Evolutionary conservation across 2,888 invertebrate species (phyloP).

Genomic region (Buathra laborator): DNA sequence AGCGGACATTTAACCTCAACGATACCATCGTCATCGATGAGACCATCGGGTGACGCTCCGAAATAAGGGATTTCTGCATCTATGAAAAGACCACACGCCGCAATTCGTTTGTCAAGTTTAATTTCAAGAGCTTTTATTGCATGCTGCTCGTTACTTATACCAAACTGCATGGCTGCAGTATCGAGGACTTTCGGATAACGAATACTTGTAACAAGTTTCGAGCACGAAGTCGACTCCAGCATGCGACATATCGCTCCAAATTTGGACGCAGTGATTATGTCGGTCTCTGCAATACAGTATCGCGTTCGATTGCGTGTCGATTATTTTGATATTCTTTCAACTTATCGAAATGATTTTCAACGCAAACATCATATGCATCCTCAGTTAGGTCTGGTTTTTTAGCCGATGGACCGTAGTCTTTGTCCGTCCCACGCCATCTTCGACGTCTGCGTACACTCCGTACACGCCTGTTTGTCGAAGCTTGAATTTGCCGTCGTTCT

Average conservation of each 20-base stretch:
- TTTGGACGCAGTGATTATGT: constrained; percentile 66
- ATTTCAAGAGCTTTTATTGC: constrained; percentile 51
- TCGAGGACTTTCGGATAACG: constrained; percentile 59
- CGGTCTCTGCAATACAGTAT: constrained; percentile 36
- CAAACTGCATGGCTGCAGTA: constrained; percentile 59
- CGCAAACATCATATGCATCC: not conserved
- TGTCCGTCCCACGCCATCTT: not conserved
- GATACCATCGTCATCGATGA: constrained; percentile 69
- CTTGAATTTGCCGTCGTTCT: not conserved
- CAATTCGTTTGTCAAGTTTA: constrained; percentile 51
- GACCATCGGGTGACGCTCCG: constrained; percentile 72
- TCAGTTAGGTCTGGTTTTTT: not conserved
- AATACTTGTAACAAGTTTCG: constrained; percentile 57
- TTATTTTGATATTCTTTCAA: constrained; percentile 18
- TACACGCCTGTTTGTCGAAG: not conserved
- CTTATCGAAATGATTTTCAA: not conserved
- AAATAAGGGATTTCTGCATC: constrained; percentile 69
- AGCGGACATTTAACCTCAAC: constrained; percentile 73
- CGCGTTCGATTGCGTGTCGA: constrained; percentile 31
- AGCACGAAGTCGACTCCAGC: constrained; percentile 57
- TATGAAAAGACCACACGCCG: constrained; percentile 73
- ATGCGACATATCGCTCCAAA: constrained; percentile 67
- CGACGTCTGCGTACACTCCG: not conserved
- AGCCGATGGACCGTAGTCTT: not conserved
- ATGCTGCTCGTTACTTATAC: constrained; percentile 58